phyloP scores from a whole-genome alignment of 2,113 vertebrate species.

The Erpornis zantholeuca region DNA sequence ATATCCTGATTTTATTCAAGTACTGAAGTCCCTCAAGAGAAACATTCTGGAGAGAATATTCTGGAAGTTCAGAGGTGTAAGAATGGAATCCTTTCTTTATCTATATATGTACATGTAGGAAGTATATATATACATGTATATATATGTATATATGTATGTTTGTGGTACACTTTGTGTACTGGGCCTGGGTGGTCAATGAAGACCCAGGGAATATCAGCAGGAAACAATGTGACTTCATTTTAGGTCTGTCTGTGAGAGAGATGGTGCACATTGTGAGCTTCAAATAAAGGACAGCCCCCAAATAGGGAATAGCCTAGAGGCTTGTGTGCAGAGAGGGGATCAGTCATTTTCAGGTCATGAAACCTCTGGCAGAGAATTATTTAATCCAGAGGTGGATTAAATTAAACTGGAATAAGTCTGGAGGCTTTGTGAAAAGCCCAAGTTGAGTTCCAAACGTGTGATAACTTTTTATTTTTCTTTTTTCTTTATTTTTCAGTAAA shows the following conservation, averaged over 20 bases:
- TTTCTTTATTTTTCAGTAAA: neutral
- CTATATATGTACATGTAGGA: neutral
- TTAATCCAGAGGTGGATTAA: neutral
- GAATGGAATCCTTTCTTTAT: neutral
- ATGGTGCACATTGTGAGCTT: accelerated
- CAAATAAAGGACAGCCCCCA: neutral
- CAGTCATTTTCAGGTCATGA: neutral
- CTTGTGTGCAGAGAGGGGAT: neutral
- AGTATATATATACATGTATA: too few species aligned
- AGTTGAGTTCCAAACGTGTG: neutral
- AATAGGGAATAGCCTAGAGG: neutral
- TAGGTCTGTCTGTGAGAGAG: neutral
- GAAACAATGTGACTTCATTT: neutral
- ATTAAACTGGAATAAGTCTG: neutral
- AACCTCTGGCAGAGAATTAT: neutral
- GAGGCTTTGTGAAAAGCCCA: neutral
- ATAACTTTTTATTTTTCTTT: neutral
- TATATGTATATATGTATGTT: neutral
- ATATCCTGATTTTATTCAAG: neutral
- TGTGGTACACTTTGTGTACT: neutral
- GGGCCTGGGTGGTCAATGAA: neutral
- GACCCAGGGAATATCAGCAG: neutral
- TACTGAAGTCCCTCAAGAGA: neutral
- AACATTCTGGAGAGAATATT: neutral
- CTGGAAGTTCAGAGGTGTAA: neutral